Conservation (phyloP, 2,797 vertebrate genomes). For the Enteromius radiatus region DNA sequence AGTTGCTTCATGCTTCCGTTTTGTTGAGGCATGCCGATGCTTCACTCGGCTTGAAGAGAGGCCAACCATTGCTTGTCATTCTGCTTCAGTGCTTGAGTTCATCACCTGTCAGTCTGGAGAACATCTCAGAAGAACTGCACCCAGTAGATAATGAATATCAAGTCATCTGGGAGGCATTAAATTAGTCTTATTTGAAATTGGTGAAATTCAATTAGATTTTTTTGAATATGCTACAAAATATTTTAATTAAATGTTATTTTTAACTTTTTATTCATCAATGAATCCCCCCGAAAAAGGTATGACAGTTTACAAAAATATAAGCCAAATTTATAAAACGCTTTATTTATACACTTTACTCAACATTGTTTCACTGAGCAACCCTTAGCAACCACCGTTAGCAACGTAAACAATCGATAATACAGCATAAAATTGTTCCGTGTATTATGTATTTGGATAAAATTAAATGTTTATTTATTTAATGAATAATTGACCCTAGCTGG, state of each 20-base stretch:
- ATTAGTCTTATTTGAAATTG: no score
- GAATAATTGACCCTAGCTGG: no score
- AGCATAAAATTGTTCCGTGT: no score
- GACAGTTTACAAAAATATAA: background rate
- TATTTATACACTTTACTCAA: background rate
- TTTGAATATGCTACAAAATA: background rate
- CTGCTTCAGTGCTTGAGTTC: constrained; percentile 60
- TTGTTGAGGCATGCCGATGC: background rate
- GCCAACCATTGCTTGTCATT: constrained; percentile 64
- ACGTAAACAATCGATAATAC: no score
- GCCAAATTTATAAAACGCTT: background rate
- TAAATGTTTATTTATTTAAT: no score
- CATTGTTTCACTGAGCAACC: background rate
- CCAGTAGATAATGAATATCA: background rate
- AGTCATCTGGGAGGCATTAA: no score
- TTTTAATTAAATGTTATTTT: background rate
- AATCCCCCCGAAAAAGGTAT: background rate
- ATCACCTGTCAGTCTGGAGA: constrained; percentile 58
- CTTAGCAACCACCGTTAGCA: no score
- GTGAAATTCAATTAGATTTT: no score
- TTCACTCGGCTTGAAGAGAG: constrained; percentile 16
- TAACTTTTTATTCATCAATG: background rate
- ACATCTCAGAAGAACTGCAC: constrained; percentile 48
- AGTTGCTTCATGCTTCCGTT: background rate
- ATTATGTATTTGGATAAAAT: no score